Conservation (phyloP, 2,113 vertebrate species). For the Helogale parvula region DNA sequence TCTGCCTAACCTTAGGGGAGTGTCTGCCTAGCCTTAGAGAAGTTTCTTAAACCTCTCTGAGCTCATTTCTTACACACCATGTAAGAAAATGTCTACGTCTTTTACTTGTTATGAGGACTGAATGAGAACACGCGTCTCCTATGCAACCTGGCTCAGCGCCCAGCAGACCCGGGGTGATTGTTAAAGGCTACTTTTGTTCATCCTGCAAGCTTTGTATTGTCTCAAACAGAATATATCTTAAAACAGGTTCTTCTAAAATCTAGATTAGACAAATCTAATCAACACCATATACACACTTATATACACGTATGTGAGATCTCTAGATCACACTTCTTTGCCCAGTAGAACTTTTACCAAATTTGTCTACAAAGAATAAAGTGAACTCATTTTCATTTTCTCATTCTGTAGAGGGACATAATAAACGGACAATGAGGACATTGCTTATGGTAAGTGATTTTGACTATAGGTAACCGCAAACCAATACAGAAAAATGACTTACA, state of each 20-base stretch:
- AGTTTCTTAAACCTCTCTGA: neutral
- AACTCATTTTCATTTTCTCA: neutral
- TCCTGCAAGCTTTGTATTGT: neutral
- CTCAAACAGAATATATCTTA: neutral
- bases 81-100: neutral
- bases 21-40: neutral
- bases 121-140: neutral
- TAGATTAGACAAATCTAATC: neutral
- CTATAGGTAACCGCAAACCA: neutral
- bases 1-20: neutral
- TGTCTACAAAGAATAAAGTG: neutral
- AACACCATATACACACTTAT: neutral
- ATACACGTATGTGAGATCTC: neutral
- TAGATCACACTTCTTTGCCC: neutral
- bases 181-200: neutral
- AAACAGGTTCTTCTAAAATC: neutral
- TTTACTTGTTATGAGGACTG: neutral
- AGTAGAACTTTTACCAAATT: neutral
- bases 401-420: neutral
- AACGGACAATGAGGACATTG: neutral
- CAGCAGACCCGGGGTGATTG: neutral
- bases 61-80: neutral
- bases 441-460: neutral
- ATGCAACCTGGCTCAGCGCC: neutral
- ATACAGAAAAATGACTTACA: neutral